phyloP scores from a whole-genome alignment of 2,888 invertebrate genomes.

The Scelioninae gen. 1 region DNA sequence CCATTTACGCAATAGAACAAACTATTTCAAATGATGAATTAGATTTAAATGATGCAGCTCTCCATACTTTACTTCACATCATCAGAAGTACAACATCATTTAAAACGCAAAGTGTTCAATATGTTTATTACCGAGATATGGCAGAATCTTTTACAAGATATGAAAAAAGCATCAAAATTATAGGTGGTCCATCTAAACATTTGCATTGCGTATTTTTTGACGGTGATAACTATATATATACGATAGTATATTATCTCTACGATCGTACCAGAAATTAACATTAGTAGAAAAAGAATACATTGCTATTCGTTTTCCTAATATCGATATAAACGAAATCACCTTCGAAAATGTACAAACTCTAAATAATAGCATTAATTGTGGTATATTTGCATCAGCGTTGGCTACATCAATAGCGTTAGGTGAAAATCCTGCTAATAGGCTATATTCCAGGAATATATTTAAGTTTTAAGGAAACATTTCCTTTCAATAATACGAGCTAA shows the following conservation, averaged over 20 bases:
- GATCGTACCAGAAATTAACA: too few relatives aligned
- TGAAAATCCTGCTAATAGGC: not conserved
- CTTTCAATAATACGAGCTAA: too few relatives aligned
- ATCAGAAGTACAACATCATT: slow-evolving; percentile 5
- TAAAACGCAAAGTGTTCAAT: slow-evolving; percentile 10
- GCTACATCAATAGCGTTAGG: not conserved
- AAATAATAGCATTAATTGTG: not conserved
- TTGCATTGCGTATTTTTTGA: slow-evolving; percentile 4
- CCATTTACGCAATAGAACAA: not conserved
- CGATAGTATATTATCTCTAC: too few relatives aligned
- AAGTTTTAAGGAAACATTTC: too few relatives aligned
- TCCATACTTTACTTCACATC: slow-evolving; percentile 7
- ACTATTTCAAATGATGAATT: not conserved
- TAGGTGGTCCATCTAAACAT: slow-evolving; percentile 1
- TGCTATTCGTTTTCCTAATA: not conserved
- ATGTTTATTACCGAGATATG: slow-evolving; percentile 2
- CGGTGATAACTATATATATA: not conserved
- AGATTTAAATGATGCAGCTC: not conserved
- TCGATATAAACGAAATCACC: not conserved
- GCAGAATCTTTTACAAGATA: not conserved
- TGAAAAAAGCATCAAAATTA: not conserved
- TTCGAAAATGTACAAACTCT: not conserved
- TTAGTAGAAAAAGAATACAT: not conserved
- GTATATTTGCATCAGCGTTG: not conserved
- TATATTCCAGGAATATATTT: too few relatives aligned